Percentiles rank a stretch among this genome's conserved stretches.
Evolutionary conservation across 2,888 invertebrate species (phyloP).

Genomic region (Coleophora flavipennella): DNA sequence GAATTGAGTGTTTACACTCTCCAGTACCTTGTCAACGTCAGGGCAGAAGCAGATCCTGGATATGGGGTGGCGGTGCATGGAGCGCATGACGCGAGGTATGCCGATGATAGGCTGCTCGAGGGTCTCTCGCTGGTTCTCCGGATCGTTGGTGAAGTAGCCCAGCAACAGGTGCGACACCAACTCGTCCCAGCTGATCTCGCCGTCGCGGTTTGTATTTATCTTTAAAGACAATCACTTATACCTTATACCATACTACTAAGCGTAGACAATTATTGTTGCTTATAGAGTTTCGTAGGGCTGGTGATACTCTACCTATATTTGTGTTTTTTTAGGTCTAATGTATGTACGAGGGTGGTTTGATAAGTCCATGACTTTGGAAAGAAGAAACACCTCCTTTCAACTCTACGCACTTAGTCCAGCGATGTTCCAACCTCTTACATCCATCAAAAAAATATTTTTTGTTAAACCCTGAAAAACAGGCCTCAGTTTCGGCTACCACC

Average conservation of each 20-base stretch:
- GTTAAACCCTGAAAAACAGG: too few relatives aligned
- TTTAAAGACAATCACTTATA: conserved; percentile 22
- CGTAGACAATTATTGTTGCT: background rate
- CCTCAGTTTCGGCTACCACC: too few relatives aligned
- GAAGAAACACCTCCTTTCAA: too few relatives aligned
- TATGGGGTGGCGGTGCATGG: conserved; percentile 80
- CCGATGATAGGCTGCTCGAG: conserved; percentile 76
- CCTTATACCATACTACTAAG: background rate
- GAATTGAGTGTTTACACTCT: background rate
- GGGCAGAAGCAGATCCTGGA: conserved; percentile 76
- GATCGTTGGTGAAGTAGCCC: conserved; percentile 79
- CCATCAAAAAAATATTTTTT: too few relatives aligned
- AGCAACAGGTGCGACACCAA: conserved; percentile 82
- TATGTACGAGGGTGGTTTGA: too few relatives aligned
- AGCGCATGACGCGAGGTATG: conserved; percentile 70
- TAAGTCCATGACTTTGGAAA: too few relatives aligned
- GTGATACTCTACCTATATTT: background rate
- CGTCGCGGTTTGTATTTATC: conserved; percentile 74
- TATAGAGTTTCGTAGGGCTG: background rate
- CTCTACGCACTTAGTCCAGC: too few relatives aligned
- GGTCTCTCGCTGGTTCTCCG: conserved; percentile 73
- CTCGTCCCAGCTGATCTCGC: conserved; percentile 80
- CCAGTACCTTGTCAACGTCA: conserved; percentile 62
- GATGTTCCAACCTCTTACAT: too few relatives aligned
- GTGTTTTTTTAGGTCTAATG: too few relatives aligned